Conservation (phyloP, 1,140 invertebrate genomes). For the Trichoplusia ni region DNA sequence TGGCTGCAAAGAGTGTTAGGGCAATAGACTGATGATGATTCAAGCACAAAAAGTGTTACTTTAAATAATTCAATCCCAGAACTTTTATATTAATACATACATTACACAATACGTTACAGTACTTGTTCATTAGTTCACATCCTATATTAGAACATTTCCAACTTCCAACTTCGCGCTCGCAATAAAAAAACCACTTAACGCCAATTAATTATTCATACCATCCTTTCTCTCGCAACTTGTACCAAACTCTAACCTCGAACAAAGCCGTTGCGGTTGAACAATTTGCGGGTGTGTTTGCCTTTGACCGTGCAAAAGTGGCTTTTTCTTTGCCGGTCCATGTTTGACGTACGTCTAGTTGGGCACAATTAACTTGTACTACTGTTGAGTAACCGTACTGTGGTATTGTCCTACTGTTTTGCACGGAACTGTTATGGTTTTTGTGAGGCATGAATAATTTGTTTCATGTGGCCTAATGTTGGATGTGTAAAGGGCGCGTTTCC, state of each 20-base stretch:
- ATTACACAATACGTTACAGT: no score
- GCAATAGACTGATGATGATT: no score
- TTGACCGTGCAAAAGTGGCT: slow-evolving; percentile 47
- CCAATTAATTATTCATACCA: neutral
- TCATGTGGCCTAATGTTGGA: neutral
- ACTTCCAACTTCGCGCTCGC: no score
- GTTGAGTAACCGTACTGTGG: neutral
- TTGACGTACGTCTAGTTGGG: slow-evolving; percentile 31
- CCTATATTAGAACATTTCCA: no score
- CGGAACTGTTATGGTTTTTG: neutral
- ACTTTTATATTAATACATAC: no score
- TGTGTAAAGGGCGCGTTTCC: no score
- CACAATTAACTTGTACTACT: slow-evolving; percentile 30
- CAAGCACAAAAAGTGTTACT: no score
- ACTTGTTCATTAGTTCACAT: no score
- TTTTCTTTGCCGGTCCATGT: slow-evolving; percentile 42
- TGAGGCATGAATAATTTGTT: slow-evolving; percentile 15
- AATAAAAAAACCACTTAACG: no score
- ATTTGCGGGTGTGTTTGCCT: slow-evolving; percentile 49
- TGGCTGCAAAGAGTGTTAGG: no score
- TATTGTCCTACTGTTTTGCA: slow-evolving; percentile 21
- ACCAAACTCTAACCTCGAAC: slow-evolving; percentile 31
- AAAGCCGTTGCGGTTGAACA: slow-evolving; percentile 46
- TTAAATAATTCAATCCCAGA: no score
- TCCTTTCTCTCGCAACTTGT: slow-evolving; percentile 17